These are phyloP conservation scores for Xenops minutus DNA, from an alignment of 2,797 vertebrate genomes.

Conservation along the genomic window DNA sequence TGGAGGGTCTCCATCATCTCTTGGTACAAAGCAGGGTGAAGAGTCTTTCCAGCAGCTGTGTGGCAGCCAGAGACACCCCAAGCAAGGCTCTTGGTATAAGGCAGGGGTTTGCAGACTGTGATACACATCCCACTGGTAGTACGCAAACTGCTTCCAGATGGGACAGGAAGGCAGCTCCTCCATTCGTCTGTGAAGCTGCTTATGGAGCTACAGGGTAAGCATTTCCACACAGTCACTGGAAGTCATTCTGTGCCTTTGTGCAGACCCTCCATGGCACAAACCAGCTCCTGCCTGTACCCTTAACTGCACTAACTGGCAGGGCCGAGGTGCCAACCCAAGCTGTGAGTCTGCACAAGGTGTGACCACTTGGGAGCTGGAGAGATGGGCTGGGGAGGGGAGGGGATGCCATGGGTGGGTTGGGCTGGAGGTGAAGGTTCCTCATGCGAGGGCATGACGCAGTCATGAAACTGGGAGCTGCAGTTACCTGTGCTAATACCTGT, in stretches of 20 bases:
- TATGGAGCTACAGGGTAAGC: background rate
- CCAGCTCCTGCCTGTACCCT: background rate
- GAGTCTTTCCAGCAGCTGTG: background rate
- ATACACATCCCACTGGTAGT: background rate
- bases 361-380: background rate
- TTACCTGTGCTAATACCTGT: background rate
- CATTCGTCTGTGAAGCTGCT: background rate
- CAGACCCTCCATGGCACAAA: background rate
- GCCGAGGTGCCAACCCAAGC: background rate
- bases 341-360: background rate
- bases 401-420: no score
- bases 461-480: background rate
- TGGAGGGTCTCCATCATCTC: background rate
- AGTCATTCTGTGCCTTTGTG: background rate
- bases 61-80: background rate
- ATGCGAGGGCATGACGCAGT: background rate
- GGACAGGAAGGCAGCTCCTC: background rate
- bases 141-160: slow-evolving; percentile 22
- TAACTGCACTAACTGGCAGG: background rate
- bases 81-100: background rate
- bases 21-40: background rate
- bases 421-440: background rate
- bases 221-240: background rate
- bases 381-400: background rate
- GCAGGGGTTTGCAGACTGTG: background rate